A percentile compares a stretch with the other conserved stretches of the same genome.
These are phyloP conservation scores for Bombus picipes DNA, from an alignment of 1,140 invertebrate genomes.

Conservation along the genomic window DNA sequence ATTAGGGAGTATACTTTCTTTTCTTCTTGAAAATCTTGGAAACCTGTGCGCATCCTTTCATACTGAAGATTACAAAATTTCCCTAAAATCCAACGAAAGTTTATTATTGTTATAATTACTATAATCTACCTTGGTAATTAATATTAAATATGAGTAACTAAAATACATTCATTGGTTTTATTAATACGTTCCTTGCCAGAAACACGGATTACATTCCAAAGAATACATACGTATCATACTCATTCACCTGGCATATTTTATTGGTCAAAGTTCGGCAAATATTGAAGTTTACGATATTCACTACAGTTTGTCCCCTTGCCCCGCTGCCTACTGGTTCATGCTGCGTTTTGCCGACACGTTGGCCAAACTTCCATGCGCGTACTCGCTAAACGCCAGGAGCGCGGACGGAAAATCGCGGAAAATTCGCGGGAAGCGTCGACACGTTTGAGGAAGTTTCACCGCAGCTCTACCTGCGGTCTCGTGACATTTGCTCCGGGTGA, in stretches of 20 bases:
- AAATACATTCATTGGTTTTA: too few species aligned
- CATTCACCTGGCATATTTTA: not conserved
- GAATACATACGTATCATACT: too few species aligned
- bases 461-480: not conserved
- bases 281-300: conserved; percentile 1
- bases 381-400: not conserved
- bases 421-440: conserved; percentile 23
- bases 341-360: not conserved
- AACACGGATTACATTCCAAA: not conserved
- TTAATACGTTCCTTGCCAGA: too few species aligned
- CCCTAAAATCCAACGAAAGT: not conserved
- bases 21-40: not conserved
- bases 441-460: conserved; percentile 1
- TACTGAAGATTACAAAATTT: not conserved
- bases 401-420: not conserved
- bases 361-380: conserved; percentile 7
- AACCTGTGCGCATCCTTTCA: not conserved
- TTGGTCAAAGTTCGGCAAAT: not conserved
- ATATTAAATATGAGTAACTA: not conserved
- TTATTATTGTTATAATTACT: too few species aligned
- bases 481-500: conserved; percentile 6
- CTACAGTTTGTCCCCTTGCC: not conserved
- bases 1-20: not conserved
- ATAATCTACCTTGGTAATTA: not conserved
- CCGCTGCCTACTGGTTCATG: not conserved